phyloP scores from a whole-genome alignment of 2,888 invertebrate genomes.

The Dicyrtoma fusca region DNA sequence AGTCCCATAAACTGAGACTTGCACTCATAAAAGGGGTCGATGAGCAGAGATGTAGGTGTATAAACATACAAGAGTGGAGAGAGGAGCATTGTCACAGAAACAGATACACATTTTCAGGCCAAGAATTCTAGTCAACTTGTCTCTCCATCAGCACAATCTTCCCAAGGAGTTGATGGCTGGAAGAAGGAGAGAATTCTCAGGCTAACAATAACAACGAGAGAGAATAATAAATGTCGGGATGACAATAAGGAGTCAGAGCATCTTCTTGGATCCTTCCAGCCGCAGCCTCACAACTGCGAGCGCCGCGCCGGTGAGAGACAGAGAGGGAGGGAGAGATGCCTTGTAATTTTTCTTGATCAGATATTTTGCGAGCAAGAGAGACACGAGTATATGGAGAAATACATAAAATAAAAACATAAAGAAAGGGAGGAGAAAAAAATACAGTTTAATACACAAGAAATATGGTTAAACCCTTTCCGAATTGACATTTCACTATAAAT shows the following conservation, averaged over 20 bases:
- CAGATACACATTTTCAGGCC: no score
- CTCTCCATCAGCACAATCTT: no score
- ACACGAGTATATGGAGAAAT: neutral
- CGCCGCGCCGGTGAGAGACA: neutral
- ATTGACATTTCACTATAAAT: conserved; percentile 10
- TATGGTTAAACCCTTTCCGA: conserved; percentile 1
- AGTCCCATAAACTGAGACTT: no score
- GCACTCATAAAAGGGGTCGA: no score
- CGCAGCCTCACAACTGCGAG: no score
- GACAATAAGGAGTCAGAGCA: no score
- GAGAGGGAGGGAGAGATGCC: neutral
- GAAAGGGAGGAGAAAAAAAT: neutral
- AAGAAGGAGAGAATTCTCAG: neutral
- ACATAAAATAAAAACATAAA: neutral
- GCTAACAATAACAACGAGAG: conserved; percentile 2
- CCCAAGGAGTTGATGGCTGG: neutral
- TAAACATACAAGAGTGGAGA: no score
- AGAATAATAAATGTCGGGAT: neutral
- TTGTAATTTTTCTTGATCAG: conserved; percentile 26
- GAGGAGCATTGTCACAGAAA: no score
- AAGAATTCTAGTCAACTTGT: no score
- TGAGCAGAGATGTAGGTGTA: no score
- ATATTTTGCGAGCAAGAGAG: neutral
- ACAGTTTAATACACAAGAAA: conserved; percentile 23
- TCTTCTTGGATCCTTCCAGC: no score